Evolutionary conservation across 1,140 invertebrate species (phyloP).

Genomic region (Gyrodactylus bullatarudis): DNA sequence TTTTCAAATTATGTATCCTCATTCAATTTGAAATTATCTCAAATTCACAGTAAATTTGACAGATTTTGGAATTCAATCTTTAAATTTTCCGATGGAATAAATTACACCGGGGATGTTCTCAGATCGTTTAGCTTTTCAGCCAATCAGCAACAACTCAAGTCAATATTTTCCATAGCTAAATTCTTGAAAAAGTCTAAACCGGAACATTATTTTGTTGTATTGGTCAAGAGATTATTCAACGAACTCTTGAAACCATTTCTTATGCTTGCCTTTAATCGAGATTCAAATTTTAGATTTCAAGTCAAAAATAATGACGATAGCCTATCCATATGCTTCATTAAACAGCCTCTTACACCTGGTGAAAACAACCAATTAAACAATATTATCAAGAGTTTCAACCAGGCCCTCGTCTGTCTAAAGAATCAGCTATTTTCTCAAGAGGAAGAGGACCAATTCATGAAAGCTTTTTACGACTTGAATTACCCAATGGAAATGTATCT

Average conservation of each 20-base stretch:
- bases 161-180: not conserved
- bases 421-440: not conserved
- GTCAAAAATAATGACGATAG: not conserved
- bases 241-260: not conserved
- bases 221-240: not conserved
- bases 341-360: not conserved
- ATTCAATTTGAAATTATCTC: not conserved
- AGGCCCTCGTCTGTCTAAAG: not conserved
- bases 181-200: not conserved
- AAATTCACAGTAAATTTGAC: not conserved
- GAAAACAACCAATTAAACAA: not conserved
- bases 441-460: not conserved
- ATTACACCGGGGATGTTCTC: not conserved
- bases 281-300: not conserved
- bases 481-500: not conserved
- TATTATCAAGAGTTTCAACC: not conserved
- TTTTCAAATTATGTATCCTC: not conserved
- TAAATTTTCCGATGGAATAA: not conserved
- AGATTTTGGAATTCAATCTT: not conserved
- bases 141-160: not conserved
- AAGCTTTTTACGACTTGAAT: not conserved
- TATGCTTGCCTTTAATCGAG: not conserved
- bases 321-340: not conserved
- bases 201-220: not conserved
- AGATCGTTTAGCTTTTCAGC: not conserved